A percentile compares a stretch with the other conserved stretches of the same genome.
Conservation (phyloP, 2,888 invertebrate species). For the Oasisia sp. region DNA sequence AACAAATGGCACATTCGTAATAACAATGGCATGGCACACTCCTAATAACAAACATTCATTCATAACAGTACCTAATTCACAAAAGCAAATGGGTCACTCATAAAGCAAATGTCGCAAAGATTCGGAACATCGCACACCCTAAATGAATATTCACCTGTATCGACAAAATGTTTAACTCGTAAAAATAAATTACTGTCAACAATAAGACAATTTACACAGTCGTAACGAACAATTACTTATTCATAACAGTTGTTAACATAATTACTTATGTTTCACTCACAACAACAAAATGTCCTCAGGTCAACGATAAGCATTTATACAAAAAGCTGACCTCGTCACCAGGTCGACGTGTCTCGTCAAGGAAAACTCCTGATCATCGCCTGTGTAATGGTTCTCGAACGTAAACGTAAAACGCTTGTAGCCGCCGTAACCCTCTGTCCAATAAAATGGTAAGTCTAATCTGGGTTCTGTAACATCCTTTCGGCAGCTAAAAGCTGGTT, state of each 20-base stretch:
- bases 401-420: not conserved
- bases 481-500: not conserved
- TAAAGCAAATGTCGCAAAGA: too few species aligned
- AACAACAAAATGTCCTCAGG: not conserved
- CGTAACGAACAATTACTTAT: not conserved
- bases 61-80: too few species aligned
- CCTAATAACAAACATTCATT: too few species aligned
- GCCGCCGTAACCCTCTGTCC: not conserved
- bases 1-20: too few species aligned
- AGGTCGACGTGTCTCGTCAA: not conserved
- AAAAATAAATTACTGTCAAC: not conserved
- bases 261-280: not conserved
- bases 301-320: not conserved
- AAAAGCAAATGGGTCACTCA: too few species aligned
- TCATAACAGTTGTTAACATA: not conserved
- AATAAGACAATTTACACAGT: not conserved
- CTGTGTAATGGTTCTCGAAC: constrained; percentile 6
- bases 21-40: too few species aligned
- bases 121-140: too few species aligned
- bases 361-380: not conserved
- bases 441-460: not conserved
- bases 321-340: not conserved
- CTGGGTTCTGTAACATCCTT: not conserved
- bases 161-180: not conserved
- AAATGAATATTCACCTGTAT: too few species aligned